A percentile compares a stretch with the other conserved stretches of the same genome.
Conservation (phyloP, 1,140 invertebrate species). For the Andrena cerasifolii region DNA sequence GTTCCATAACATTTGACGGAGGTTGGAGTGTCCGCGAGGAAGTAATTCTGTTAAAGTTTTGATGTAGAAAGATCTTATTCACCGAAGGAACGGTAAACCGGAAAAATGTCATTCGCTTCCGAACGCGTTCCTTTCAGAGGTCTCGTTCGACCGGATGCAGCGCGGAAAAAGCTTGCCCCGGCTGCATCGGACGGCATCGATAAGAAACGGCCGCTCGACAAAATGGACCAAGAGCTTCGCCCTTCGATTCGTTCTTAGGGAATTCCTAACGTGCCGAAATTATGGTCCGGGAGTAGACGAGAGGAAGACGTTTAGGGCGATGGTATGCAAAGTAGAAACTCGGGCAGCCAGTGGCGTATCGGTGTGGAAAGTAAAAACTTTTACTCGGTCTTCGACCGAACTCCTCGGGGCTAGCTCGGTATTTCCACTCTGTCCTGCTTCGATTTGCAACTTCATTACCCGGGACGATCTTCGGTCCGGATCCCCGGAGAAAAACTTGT, state of each 20-base stretch:
- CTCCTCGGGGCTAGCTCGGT: neutral
- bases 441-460: conserved; percentile 66
- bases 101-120: neutral
- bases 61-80: neutral
- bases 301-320: conserved; percentile 41
- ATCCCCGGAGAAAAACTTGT: conserved; percentile 37
- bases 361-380: conserved; percentile 37
- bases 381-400: conserved; percentile 19
- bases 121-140: neutral
- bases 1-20: too few species aligned
- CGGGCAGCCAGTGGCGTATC: conserved; percentile 6
- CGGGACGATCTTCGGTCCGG: conserved; percentile 9
- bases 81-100: neutral
- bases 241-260: neutral
- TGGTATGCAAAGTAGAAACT: conserved; percentile 55
- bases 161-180: neutral
- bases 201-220: neutral
- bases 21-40: too few species aligned
- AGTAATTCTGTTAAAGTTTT: conserved; percentile 22
- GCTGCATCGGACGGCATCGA: neutral
- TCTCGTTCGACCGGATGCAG: neutral
- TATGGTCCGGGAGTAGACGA: conserved; percentile 4
- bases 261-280: conserved; percentile 24
- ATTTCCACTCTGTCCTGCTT: conserved; percentile 12
- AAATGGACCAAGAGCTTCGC: neutral